phyloP scores from a whole-genome alignment of 2,888 invertebrate genomes.

The Lacanobia wlatinum region DNA sequence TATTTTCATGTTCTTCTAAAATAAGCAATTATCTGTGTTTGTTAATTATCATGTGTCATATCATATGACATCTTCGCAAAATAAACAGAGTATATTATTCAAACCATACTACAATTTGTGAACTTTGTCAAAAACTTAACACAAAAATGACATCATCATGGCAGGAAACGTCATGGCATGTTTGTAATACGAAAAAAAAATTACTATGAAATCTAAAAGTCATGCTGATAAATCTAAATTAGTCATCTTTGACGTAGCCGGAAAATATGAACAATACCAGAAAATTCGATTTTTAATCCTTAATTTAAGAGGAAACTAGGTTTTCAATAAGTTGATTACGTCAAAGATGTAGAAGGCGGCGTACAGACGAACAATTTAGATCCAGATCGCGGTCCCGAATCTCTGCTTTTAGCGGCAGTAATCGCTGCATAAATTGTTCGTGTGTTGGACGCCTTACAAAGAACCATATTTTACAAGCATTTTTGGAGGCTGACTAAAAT shows the following conservation, averaged over 20 bases:
- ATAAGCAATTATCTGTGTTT: too few relatives aligned
- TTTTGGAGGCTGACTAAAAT: background rate
- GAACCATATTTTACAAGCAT: constrained; percentile 36
- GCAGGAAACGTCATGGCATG: constrained; percentile 9
- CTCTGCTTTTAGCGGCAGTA: background rate
- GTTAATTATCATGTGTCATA: too few relatives aligned
- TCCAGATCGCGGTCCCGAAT: background rate
- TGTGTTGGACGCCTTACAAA: background rate
- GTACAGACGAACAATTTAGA: constrained; percentile 20
- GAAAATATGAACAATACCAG: background rate
- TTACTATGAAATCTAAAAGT: constrained; percentile 26
- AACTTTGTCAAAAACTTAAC: background rate
- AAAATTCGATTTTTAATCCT: background rate
- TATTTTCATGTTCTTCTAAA: background rate
- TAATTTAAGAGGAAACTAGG: background rate
- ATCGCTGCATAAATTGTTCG: constrained; percentile 6
- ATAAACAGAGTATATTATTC: background rate
- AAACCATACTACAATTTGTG: background rate
- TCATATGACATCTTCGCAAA: background rate
- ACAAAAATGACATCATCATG: constrained; percentile 50
- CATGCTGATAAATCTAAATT: constrained; percentile 41
- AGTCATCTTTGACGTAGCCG: constrained; percentile 26
- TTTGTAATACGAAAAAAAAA: constrained; percentile 5
- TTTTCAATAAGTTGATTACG: background rate
- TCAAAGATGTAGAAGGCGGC: constrained; percentile 18